Evolutionary conservation across 2,888 invertebrate species (phyloP).

Genomic region (Cosmia pyralina): DNA sequence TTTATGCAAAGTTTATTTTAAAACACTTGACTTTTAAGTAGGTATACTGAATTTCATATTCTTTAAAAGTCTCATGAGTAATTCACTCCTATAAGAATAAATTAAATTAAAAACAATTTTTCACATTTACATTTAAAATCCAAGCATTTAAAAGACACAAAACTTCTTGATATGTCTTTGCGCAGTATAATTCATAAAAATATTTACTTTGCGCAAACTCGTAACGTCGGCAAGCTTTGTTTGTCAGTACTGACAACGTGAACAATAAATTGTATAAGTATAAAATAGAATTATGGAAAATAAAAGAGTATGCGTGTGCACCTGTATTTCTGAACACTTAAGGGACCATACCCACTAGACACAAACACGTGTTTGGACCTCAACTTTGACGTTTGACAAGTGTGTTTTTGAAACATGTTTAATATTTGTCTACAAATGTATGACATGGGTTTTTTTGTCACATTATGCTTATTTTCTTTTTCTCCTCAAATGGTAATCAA

Average conservation of each 20-base stretch:
- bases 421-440: slow-evolving; percentile 17
- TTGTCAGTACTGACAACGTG: slow-evolving; percentile 56
- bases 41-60: neutral
- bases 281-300: slow-evolving; percentile 74
- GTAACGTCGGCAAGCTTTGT: slow-evolving; percentile 63
- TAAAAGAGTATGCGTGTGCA: slow-evolving; percentile 68
- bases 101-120: slow-evolving; percentile 6
- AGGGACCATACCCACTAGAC: slow-evolving; percentile 40
- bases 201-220: slow-evolving; percentile 53
- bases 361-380: slow-evolving; percentile 33
- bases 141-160: slow-evolving; percentile 29
- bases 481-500: slow-evolving; percentile 20
- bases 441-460: slow-evolving; percentile 12
- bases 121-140: slow-evolving; percentile 27
- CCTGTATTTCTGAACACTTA: slow-evolving; percentile 64
- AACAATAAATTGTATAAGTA: slow-evolving; percentile 70
- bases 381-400: slow-evolving; percentile 49
- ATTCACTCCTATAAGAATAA: slow-evolving; percentile 15
- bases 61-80: slow-evolving; percentile 12
- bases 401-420: slow-evolving; percentile 37
- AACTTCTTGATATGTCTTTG: slow-evolving; percentile 21
- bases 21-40: slow-evolving; percentile 7
- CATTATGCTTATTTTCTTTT: slow-evolving; percentile 12
- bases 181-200: slow-evolving; percentile 52
- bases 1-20: slow-evolving; percentile 19